A percentile compares a stretch with the other conserved stretches of the same genome.
Evolutionary conservation across 64 coral and sea anemone genomes (phyloP).

Genomic region (Hydrozoanthus tunicans): DNA sequence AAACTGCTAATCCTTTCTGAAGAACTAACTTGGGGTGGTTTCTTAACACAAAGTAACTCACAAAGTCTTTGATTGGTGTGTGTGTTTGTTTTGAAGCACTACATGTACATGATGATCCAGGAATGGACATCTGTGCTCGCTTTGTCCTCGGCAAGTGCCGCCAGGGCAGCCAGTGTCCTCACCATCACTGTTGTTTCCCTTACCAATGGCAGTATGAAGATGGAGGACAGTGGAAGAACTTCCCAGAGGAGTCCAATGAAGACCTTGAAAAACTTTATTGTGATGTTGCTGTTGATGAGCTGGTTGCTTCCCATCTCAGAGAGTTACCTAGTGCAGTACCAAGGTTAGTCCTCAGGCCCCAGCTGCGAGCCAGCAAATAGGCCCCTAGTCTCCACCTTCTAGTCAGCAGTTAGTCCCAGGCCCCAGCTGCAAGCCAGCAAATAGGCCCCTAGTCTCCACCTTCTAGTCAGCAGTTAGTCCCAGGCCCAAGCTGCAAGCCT

Average conservation of each 20-base stretch:
- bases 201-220: conserved; percentile 76
- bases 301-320: background rate
- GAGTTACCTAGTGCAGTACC: conserved; percentile 7
- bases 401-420: too few relatives aligned
- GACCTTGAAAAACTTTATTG: conserved; percentile 74
- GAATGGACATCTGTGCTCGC: conserved; percentile 47
- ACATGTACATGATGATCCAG: conserved; percentile 35
- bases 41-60: background rate
- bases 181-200: conserved; percentile 68
- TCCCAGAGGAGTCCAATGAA: conserved; percentile 53
- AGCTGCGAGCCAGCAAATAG: too few relatives aligned
- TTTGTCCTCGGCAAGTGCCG: conserved; percentile 74
- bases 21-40: too few relatives aligned
- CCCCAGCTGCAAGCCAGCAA: too few relatives aligned
- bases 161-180: conserved; percentile 50
- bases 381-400: too few relatives aligned
- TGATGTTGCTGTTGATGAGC: conserved; percentile 55
- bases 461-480: too few relatives aligned
- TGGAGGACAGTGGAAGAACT: conserved; percentile 38
- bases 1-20: too few relatives aligned
- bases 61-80: background rate
- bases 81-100: background rate
- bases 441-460: too few relatives aligned
- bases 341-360: background rate
- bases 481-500: too few relatives aligned